Evolutionary conservation across 1,140 invertebrate species (phyloP), one percentile per base, ranked within the genome.

Genomic region (Drosophila tropicalis): DNA sequence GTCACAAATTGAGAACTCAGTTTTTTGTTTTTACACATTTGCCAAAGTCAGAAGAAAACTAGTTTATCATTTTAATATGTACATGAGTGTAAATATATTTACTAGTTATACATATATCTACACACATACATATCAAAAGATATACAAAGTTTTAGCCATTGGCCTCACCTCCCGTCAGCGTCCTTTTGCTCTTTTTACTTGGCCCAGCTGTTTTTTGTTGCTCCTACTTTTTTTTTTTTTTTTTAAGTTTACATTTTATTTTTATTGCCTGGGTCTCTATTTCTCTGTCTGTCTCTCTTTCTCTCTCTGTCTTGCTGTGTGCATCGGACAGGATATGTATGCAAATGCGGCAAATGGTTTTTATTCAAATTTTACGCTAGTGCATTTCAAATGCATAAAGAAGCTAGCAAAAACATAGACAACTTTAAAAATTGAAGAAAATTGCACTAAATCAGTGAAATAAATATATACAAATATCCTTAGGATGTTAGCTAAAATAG

Each of bases 291-390:
- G 0, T 29, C 25, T 22, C 25, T 29, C 5, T 0, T 4, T 5
- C 25, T n/a, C 36, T 25, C 22, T 64, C 39, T 41, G 61, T 78
- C 54, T 72, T 54, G 29, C 29, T 29, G 5, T 58, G 44, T 80
- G 69, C 55, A 73, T 68, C 54, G 40, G n/a, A 39, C 22, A 60
- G 70, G 70, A 84, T 81, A 84, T 69, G 66, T 74, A 87, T 87
- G 84, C 83, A 87, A 87, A 82, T 87, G 70, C 66, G 67, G 62
- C 83, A 82, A 87, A 89, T 89, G 84, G 77, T 76, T 89, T 87
- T 89, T 89, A 89, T 89, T 89, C 71, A 89, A 84, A 89, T 89
- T 83, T 74, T 62, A 39, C 67, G 54, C 41, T 64, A 62, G 44
- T 83, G 79, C 79, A 87, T 87, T 77, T 80, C 36, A 34, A 79